phyloP scores from a whole-genome alignment of 2,888 invertebrate genomes.

The Athrips mouffetella region DNA sequence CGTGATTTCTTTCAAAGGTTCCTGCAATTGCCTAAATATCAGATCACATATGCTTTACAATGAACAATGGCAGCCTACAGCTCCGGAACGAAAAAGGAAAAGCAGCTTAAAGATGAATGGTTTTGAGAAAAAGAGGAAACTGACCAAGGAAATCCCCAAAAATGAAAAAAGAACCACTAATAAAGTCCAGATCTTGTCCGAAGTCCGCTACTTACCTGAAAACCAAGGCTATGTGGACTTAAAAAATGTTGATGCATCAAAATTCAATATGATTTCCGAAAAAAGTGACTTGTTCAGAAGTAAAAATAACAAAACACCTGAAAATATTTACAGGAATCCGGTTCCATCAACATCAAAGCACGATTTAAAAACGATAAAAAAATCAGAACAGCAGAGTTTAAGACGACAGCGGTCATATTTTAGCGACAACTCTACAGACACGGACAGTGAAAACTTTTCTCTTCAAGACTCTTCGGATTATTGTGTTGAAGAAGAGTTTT shows the following conservation, averaged over 20 bases:
- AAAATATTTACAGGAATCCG: background rate
- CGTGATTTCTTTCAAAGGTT: constrained; percentile 15
- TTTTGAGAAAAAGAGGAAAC: background rate
- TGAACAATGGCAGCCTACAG: background rate
- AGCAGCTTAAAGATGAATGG: background rate
- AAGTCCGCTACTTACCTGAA: background rate
- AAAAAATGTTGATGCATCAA: background rate
- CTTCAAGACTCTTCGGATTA: constrained; percentile 1
- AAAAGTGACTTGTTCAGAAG: background rate
- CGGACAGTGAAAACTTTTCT: background rate
- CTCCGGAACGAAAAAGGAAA: background rate
- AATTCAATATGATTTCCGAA: background rate
- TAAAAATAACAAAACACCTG: background rate
- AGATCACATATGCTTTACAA: background rate
- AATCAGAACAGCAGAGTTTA: background rate
- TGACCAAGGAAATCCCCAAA: background rate
- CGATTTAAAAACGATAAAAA: background rate
- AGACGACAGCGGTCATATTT: background rate
- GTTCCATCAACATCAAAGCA: background rate
- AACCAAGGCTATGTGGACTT: background rate
- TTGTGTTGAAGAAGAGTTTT: background rate
- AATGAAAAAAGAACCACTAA: background rate
- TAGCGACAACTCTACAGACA: constrained; percentile 5
- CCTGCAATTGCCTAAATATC: constrained; percentile 4
- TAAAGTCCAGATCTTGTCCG: background rate